Conservation (phyloP, 64 coral and sea anemone genomes). For the Acropora tenuis region DNA sequence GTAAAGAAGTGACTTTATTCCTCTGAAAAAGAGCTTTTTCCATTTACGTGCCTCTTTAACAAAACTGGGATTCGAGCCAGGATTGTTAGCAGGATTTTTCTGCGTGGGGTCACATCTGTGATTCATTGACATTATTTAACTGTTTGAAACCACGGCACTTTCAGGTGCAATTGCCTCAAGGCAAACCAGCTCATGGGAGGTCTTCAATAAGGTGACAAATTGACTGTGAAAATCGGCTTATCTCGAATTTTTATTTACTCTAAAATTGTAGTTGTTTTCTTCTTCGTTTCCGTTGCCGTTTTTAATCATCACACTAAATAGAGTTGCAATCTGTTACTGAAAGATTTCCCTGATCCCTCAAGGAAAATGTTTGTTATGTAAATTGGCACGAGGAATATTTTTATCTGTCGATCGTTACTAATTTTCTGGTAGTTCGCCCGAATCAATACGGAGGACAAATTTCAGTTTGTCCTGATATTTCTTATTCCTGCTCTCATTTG, state of each 20-base stretch:
- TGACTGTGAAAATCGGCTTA: background rate
- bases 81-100: background rate
- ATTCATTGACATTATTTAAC: background rate
- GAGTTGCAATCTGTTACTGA: background rate
- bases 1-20: background rate
- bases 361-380: background rate
- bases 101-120: constrained; percentile 2
- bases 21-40: background rate
- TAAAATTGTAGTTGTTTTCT: no score
- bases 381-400: no score
- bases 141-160: background rate
- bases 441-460: background rate
- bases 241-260: background rate
- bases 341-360: background rate
- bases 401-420: background rate
- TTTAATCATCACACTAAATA: no score
- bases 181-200: background rate
- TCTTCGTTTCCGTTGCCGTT: background rate
- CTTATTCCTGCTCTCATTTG: no score
- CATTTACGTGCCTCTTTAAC: background rate
- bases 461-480: no score
- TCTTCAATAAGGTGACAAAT: background rate
- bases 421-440: background rate
- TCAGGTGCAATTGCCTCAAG: background rate
- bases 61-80: background rate